Conservation (phyloP, 2,888 invertebrate species). For the Epirrhoe alternata region DNA sequence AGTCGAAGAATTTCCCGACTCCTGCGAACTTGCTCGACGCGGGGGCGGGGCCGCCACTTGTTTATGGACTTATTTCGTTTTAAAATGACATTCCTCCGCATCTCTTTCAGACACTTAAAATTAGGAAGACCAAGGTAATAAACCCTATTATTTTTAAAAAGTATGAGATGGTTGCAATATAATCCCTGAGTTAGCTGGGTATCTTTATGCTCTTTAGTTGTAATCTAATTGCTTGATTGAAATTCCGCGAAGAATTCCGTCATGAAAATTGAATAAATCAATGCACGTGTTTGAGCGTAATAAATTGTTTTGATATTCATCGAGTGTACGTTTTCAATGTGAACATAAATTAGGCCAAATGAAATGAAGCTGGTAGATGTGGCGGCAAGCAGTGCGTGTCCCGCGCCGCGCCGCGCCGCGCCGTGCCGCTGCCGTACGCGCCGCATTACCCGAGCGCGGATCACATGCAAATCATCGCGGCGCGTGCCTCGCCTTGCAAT, state of each 20-base stretch:
- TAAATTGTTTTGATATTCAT: neutral
- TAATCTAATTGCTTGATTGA: neutral
- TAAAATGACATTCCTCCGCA: constrained; percentile 19
- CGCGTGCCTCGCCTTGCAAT: neutral
- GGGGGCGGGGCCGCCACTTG: constrained; percentile 18
- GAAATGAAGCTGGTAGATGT: neutral
- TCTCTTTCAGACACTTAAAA: constrained; percentile 20
- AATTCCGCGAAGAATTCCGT: too few species aligned
- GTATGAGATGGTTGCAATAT: neutral
- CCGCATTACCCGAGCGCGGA: neutral
- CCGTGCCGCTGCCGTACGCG: neutral
- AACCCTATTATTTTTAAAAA: neutral
- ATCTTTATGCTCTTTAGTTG: neutral
- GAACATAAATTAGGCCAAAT: neutral
- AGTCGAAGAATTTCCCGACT: constrained; percentile 46
- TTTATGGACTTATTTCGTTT: constrained; percentile 26
- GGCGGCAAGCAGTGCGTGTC: neutral
- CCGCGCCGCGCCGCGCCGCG: too few species aligned
- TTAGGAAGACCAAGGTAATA: constrained; percentile 9
- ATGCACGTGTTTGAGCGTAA: neutral
- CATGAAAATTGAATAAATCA: neutral
- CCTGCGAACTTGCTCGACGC: constrained; percentile 17
- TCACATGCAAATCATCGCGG: neutral
- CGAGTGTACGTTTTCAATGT: neutral
- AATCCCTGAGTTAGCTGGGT: neutral